Evolutionary conservation across 2,888 invertebrate species (phyloP), one percentile per base, ranked within the genome.

Genomic region (Erebia palarica): DNA sequence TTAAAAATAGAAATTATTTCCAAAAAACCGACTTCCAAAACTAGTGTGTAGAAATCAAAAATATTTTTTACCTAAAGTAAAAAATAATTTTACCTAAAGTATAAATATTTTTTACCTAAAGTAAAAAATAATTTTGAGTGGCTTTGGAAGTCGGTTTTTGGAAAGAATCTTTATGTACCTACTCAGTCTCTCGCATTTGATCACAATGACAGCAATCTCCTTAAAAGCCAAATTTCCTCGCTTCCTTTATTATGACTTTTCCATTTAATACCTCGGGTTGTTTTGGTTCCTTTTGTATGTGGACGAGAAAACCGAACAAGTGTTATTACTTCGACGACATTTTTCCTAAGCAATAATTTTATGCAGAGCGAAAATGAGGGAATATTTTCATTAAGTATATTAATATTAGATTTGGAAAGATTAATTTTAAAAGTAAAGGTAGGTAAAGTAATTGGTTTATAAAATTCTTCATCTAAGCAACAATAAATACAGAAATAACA

Each of bases 181-280:
- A 16, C 21, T 58, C 21, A 13, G 78, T 3, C 47, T 66, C 47
- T 58, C 78, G 78, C 74, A 77, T 75, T 69, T 73, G 75, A 76
- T 77, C 77, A 85, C 82, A 85, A 85, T 81, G 81, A 81, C 79
- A 82, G 78, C 83, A 81, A 86, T 86, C 83, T 85, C 81, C 82
- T 75, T 79, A 76, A 79, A 78, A 82, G 84, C 82, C 78, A 78
- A 82, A 80, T 78, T 80, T 78, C 68, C 70, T 27, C 57, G 68
- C 68, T 80, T 77, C 80, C 77, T 76, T 79, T 76, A 14, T 81
- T 79, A 83, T 81, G 81, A 83, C 83, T 84, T 75, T 77, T 73
- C 74, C 73, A 79, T 83, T 84, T 78, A 77, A 75, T 73, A 74
- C 76, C 74, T 73, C 74, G 69, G 71, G 75, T 75, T 72, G 75